phyloP scores from a whole-genome alignment of 2,797 vertebrate species.

The Poeciliopsis infans region DNA sequence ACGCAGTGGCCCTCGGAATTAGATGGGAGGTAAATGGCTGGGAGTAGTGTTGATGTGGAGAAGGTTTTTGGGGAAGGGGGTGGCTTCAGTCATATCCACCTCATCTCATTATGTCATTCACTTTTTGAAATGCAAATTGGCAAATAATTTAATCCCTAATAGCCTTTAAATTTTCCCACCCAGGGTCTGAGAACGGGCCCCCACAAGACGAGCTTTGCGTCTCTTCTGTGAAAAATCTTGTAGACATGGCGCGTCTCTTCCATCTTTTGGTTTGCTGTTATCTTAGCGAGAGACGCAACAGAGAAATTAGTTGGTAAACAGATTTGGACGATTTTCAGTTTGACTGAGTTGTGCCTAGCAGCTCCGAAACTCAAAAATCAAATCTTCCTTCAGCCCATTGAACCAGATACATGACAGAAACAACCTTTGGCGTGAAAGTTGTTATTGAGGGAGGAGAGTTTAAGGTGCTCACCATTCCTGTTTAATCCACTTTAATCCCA shows the following conservation, averaged over 20 bases:
- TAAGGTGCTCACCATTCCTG: background rate
- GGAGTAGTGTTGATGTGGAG: conserved; percentile 56
- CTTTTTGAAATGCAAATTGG: conserved; percentile 68
- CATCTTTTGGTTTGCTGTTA: background rate
- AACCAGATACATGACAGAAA: no score
- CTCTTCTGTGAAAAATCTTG: conserved; percentile 22
- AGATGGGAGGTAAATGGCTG: conserved; percentile 69
- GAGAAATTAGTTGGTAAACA: background rate
- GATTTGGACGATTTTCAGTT: background rate
- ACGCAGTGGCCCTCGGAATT: conserved; percentile 70
- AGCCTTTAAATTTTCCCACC: conserved; percentile 71
- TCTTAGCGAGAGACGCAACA: background rate
- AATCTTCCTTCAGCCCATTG: background rate
- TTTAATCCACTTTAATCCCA: background rate
- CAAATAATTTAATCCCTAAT: conserved; percentile 76
- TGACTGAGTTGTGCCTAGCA: background rate
- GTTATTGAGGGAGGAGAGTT: background rate
- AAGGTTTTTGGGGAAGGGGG: conserved; percentile 34
- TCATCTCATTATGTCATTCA: conserved; percentile 52
- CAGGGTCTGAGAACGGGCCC: conserved; percentile 9
- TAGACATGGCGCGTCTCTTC: background rate
- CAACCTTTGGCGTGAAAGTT: background rate
- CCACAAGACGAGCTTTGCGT: background rate
- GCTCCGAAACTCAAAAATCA: background rate
- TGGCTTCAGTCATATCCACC: conserved; percentile 37